Conservation (phyloP, 1,140 invertebrate species). For the Tigriopus japonicus region DNA sequence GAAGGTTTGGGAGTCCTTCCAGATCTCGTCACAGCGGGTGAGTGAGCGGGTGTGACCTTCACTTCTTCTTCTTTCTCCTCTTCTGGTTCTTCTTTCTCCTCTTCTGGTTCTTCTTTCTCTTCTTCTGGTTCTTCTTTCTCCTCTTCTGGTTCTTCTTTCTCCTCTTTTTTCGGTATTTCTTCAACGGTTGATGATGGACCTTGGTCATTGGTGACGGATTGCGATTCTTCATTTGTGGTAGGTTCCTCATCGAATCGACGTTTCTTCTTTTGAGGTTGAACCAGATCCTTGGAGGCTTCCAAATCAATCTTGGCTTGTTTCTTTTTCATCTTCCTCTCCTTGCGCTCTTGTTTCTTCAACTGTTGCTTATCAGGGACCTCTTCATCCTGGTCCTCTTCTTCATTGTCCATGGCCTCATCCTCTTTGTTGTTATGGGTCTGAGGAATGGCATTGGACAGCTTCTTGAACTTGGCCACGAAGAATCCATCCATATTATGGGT, state of each 20-base stretch:
- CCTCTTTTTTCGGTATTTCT: neutral
- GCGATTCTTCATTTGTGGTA: neutral
- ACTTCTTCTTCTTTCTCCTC: no score
- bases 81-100: neutral
- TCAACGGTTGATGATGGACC: neutral
- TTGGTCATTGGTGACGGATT: neutral
- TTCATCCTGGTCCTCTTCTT: neutral
- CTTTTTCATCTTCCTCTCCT: neutral
- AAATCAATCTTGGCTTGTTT: neutral
- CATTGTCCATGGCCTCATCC: neutral
- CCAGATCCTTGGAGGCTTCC: neutral
- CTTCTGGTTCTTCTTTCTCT: neutral
- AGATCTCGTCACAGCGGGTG: no score
- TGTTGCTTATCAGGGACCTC: neutral
- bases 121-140: neutral
- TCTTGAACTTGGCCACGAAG: slow-evolving; percentile 95
- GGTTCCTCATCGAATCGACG: neutral
- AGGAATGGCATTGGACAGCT: slow-evolving; percentile 35
- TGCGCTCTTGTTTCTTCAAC: neutral
- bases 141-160: neutral
- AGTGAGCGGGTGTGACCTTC: neutral
- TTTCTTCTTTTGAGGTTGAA: neutral
- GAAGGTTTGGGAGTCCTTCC: no score
- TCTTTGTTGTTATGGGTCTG: neutral
- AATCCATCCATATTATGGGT: slow-evolving; percentile 99